Evolutionary conservation across 1,140 invertebrate species (phyloP).

Genomic region (Sesamia nonagrioides): DNA sequence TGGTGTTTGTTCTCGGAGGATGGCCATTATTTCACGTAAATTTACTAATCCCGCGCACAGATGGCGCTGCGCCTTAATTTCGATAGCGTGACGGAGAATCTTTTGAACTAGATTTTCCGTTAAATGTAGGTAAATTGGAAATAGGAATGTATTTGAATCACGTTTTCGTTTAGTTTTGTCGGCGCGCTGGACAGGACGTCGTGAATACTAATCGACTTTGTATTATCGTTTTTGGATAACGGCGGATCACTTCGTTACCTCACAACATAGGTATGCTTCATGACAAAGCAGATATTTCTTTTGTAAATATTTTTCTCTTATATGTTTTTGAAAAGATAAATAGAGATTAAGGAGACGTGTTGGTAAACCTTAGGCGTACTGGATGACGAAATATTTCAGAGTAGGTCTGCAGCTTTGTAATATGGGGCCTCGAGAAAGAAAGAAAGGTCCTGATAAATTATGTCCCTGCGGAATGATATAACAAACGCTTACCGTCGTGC

Average conservation of each 20-base stretch:
- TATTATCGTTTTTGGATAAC: slow-evolving; percentile 31
- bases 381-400: slow-evolving; percentile 15
- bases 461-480: slow-evolving; percentile 27
- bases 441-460: slow-evolving; percentile 27
- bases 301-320: neutral
- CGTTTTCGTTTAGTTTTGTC: slow-evolving; percentile 48
- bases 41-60: neutral
- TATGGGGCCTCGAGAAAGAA: slow-evolving; percentile 3
- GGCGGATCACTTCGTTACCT: neutral
- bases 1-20: neutral
- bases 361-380: neutral
- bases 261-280: neutral
- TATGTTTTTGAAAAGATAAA: neutral
- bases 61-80: neutral
- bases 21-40: neutral
- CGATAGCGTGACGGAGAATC: neutral
- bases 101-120: slow-evolving; percentile 4
- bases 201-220: slow-evolving; percentile 26
- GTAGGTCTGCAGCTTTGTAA: neutral
- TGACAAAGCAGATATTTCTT: neutral
- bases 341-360: neutral
- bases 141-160: slow-evolving; percentile 43
- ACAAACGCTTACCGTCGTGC: slow-evolving; percentile 26
- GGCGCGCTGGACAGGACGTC: slow-evolving; percentile 1
- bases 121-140: slow-evolving; percentile 37